Percentiles rank a stretch among this genome's conserved stretches.
Evolutionary conservation across 2,797 vertebrate species (phyloP).

Genomic region (Ambastaia sidthimunki): DNA sequence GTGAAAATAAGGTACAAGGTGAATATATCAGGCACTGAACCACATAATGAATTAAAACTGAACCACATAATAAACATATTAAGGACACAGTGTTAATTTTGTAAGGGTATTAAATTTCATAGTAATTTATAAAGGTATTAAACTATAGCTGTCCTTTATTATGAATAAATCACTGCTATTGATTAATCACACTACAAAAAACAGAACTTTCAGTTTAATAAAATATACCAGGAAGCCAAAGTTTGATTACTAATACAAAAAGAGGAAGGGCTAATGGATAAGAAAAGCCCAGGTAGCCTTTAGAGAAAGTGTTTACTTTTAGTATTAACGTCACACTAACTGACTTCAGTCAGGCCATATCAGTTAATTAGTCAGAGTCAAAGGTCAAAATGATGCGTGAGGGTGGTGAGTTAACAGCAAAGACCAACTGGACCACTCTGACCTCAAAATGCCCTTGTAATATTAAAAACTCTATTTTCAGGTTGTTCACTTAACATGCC

Average conservation of each 20-base stretch:
- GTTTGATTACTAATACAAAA: constrained; percentile 32
- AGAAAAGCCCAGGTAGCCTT: constrained; percentile 64
- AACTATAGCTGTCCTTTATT: too few relatives aligned
- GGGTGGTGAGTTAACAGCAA: constrained; percentile 39
- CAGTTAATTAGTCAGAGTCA: constrained; percentile 65
- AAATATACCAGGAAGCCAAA: constrained; percentile 26
- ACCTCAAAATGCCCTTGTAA: constrained; percentile 63
- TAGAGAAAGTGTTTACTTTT: constrained; percentile 65
- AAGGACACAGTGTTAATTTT: too few relatives aligned
- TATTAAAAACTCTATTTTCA: constrained; percentile 20
- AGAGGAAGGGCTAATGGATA: constrained; percentile 9
- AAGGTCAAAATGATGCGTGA: constrained; percentile 61
- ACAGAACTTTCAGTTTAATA: background rate
- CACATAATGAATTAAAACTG: too few relatives aligned
- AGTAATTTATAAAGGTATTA: too few relatives aligned
- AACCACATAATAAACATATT: too few relatives aligned
- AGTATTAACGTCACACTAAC: constrained; percentile 58
- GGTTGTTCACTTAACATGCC: background rate
- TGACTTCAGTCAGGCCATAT: constrained; percentile 58
- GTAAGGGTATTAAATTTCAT: too few relatives aligned
- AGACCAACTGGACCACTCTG: constrained; percentile 54
- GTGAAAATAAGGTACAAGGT: too few relatives aligned
- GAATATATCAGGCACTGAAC: too few relatives aligned
- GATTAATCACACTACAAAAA: background rate
- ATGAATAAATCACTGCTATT: background rate